Evolutionary conservation across 2,797 vertebrate genomes (phyloP), one percentile per base, ranked within the genome.

Genomic region (Muraenolepis orangiensis): DNA sequence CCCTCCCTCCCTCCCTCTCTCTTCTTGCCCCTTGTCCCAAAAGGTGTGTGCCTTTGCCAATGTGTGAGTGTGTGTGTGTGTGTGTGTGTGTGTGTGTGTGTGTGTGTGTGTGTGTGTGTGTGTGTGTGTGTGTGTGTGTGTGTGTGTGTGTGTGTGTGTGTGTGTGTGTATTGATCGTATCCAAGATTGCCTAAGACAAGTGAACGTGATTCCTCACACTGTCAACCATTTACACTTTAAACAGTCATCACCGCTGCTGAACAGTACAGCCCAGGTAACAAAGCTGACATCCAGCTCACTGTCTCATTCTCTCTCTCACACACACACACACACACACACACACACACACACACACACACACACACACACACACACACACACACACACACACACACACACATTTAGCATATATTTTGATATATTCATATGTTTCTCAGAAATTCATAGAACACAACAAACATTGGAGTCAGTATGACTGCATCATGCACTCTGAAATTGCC

Each of bases 181-280:
- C 76, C 74, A 75, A 57, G 38, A 40, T 13, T 40, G 38, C 12
- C 38, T 7, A 40, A n/a, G n/a, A n/a, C n/a, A n/a, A 87, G 84
- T 72, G 73, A 87, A 71, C 20, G 12, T 82, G 84, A 86, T 87
- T 91, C 87, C 88, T 88, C 87, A 88, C 77, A 80, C 85, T 82
- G 76, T 82, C 78, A 81, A 86, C 67, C 83, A 85, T 83, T 79
- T 72, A 78, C 72, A 82, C 76, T 66, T n/a, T 75, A 80, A 80
- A 66, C 73, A 73, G 16, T 64, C 34, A 29, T 73, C 31, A 73
- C 80, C 82, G 36, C n/a, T 66, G 61, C 61, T 28, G 57, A 46
- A 12, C 23, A 28, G 10, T 18, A 6, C 16, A 30, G 64, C 20
- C 28, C 29, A 6, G 57, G 20, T 28, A 32, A 14, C 34, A 5